A percentile compares a stretch with the other conserved stretches of the same genome.
phyloP scores from a whole-genome alignment of 2,888 invertebrate genomes.

The Brenthis daphne region DNA sequence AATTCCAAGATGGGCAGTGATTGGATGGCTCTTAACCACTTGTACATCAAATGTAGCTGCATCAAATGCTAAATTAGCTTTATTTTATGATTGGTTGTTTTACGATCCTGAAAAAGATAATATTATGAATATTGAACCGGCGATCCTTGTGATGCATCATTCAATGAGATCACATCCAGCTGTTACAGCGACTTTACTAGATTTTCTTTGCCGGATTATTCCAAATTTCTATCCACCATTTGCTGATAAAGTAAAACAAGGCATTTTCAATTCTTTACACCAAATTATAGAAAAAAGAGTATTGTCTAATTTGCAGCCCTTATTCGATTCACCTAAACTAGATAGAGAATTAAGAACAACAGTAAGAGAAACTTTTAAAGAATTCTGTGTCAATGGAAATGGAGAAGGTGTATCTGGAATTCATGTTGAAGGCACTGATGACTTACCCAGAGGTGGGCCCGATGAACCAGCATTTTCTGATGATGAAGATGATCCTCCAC shows the following conservation, averaged over 20 bases:
- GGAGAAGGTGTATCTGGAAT: constrained; percentile 78
- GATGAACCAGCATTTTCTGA: constrained; percentile 92
- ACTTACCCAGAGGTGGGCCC: constrained; percentile 73
- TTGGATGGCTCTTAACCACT: constrained; percentile 95
- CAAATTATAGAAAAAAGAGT: constrained; percentile 96
- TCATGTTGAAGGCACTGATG: constrained; percentile 70
- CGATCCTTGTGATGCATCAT: constrained; percentile 96
- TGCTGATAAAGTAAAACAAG: constrained; percentile 89
- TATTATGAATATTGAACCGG: constrained; percentile 98
- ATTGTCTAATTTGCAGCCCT: constrained; percentile 90
- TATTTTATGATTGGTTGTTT: constrained; percentile 97
- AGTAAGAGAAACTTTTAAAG: constrained; percentile 94
- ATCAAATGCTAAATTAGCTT: constrained; percentile 93
- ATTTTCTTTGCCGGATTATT: constrained; percentile 95
- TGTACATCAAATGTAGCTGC: constrained; percentile 94
- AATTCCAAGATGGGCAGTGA: constrained; percentile 97
- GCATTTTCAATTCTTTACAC: constrained; percentile 90
- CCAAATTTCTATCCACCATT: constrained; percentile 92
- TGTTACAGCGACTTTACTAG: constrained; percentile 93
- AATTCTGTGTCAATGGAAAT: constrained; percentile 88
- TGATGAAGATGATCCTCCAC: constrained; percentile 88
- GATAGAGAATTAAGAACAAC: constrained; percentile 92
- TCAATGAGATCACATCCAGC: constrained; percentile 95
- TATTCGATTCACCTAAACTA: constrained; percentile 93
- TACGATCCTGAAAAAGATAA: constrained; percentile 95